Evolutionary conservation across 2,888 invertebrate genomes (phyloP).

Genomic region (Epinotia demarniana): DNA sequence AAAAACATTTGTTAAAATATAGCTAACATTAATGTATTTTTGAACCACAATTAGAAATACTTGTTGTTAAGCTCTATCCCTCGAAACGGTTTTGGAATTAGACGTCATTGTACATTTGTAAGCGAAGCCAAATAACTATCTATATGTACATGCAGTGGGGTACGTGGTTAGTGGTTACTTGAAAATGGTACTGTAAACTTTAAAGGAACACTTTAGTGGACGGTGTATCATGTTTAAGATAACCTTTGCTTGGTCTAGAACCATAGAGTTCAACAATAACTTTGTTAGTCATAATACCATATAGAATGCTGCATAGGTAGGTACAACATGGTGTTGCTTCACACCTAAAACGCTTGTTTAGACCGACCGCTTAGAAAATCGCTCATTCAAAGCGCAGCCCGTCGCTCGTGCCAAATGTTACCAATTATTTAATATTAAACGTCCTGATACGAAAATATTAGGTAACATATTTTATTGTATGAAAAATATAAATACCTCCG

Average conservation of each 20-base stretch:
- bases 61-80: too few relatives aligned
- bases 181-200: neutral
- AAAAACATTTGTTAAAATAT: too few relatives aligned
- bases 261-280: too few relatives aligned
- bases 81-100: too few relatives aligned
- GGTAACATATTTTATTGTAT: neutral
- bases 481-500: neutral
- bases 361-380: neutral
- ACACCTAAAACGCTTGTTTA: conserved; percentile 3
- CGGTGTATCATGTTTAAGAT: too few relatives aligned
- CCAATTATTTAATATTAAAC: neutral
- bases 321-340: neutral
- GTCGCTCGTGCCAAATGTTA: neutral
- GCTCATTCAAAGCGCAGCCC: neutral
- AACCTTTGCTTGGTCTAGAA: too few relatives aligned
- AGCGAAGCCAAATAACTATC: too few relatives aligned
- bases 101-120: too few relatives aligned
- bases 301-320: too few relatives aligned
- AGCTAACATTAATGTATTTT: too few relatives aligned
- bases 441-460: neutral
- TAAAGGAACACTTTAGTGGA: neutral
- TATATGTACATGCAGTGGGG: neutral
- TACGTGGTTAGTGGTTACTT: neutral
- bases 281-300: too few relatives aligned
- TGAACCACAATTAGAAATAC: too few relatives aligned